These are phyloP conservation scores for Sebastes taczanowskii DNA, from an alignment of 2,797 vertebrate genomes.

Conservation along the genomic window DNA sequence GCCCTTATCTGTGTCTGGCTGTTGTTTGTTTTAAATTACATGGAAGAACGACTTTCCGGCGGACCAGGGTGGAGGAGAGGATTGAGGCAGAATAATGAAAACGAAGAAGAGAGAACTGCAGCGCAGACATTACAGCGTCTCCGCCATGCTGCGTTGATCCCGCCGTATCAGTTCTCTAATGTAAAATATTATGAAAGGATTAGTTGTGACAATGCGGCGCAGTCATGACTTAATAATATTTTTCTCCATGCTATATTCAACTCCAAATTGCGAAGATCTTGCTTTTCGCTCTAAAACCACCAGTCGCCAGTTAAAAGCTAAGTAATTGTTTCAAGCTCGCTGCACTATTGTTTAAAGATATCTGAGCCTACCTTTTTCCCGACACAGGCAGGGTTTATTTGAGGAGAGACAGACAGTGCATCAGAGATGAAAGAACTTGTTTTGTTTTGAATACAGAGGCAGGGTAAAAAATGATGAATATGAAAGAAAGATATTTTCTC, in stretches of 20 bases:
- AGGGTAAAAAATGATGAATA: slow-evolving; percentile 48
- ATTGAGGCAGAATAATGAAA: slow-evolving; percentile 70
- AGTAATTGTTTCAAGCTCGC: slow-evolving; percentile 31
- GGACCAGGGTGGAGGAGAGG: slow-evolving; percentile 43
- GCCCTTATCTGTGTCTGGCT: slow-evolving; percentile 74
- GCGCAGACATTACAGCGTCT: slow-evolving; percentile 40
- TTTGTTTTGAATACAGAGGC: slow-evolving; percentile 53
- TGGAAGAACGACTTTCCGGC: slow-evolving; percentile 63
- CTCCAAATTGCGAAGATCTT: slow-evolving; percentile 30
- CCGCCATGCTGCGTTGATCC: slow-evolving; percentile 45
- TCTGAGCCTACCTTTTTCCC: slow-evolving; percentile 17
- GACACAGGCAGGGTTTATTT: slow-evolving; percentile 40
- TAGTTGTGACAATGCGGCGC: slow-evolving; percentile 44
- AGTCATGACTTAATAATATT: slow-evolving; percentile 41
- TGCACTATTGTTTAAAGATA: slow-evolving; percentile 17
- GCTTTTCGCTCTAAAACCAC: slow-evolving; percentile 28
- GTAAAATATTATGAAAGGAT: slow-evolving; percentile 68
- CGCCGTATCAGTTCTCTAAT: slow-evolving; percentile 55
- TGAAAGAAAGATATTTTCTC: slow-evolving; percentile 49
- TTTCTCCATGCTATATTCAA: slow-evolving; percentile 29
- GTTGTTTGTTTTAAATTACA: slow-evolving; percentile 80
- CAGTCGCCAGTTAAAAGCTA: slow-evolving; percentile 32
- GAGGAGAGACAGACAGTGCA: slow-evolving; percentile 41
- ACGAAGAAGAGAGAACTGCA: slow-evolving; percentile 44
- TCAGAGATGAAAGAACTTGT: slow-evolving; percentile 64